Base-by-base conservation (phyloP, 1,140 invertebrate species). In the Archivesica marissinica region DNA sequence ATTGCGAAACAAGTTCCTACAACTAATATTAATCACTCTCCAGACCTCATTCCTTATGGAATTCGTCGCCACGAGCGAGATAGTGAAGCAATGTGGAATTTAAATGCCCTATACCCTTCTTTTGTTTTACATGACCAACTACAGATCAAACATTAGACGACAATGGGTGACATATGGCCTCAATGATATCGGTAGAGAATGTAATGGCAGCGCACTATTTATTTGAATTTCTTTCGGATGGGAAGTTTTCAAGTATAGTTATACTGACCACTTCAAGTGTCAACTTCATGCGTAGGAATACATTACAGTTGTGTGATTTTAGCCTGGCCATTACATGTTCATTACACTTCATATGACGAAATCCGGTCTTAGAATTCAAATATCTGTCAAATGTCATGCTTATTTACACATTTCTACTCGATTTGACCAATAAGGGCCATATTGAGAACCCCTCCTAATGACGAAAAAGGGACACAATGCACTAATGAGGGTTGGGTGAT, bases 391-490 rank as follows among this genome's bases (percentile, higher is more conserved):
- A 52, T 75, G 72, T 52, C 44, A 75, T 15, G 30, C 44, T 75
- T 54, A 54, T 75, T 75, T 75, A 75, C 41, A 47, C 44, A 35
- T 54, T 75, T 75, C 72, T 75, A 75, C 72, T 54, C 41, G 25
- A 50, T 52, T 75, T 75, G 41, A 13, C 11, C 2, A 13, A 47
- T 54, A 50, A 52, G 30, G 72, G 13, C 59, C 23, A 33, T 17
- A 35, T 33, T 20, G 2, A 33, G 59, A 35, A 35, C 13, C 59
- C 59, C 30, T 64, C 30, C 59, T 64, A 35, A 64, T 64, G 0
- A 64, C 15, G 28, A 64, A 17, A 17, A 20, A 1, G 1, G 30
- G 30, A 35, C 33, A 35, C 9, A 35, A 15, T 20, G 28, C n/a
- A 64, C 30, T 64, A 64, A 64, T 64, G 59, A 64, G 38, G 30